phyloP scores from a whole-genome alignment of 2,797 vertebrate genomes.

The Picus viridis region DNA sequence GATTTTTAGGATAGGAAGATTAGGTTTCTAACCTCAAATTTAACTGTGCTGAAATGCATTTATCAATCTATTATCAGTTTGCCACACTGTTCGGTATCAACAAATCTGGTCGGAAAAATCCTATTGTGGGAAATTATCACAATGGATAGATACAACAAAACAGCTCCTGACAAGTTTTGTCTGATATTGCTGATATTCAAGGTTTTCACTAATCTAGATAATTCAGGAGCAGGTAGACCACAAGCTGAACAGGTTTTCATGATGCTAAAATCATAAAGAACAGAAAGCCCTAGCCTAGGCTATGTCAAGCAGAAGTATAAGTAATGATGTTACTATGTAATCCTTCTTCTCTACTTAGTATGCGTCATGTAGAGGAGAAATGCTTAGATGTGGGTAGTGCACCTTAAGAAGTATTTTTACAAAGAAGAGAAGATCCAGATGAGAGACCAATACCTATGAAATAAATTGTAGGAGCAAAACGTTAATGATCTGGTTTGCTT shows the following conservation, averaged over 20 bases:
- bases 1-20: background rate
- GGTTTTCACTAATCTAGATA: background rate
- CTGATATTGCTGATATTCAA: background rate
- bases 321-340: background rate
- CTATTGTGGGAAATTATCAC: background rate
- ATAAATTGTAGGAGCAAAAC: background rate
- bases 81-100: background rate
- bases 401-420: background rate
- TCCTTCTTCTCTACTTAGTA: background rate
- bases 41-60: background rate
- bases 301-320: background rate
- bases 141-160: background rate
- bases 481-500: background rate
- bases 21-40: background rate
- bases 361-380: background rate
- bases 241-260: background rate
- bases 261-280: background rate
- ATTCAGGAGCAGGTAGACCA: background rate
- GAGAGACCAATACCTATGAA: background rate
- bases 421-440: background rate
- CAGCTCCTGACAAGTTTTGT: background rate
- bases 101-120: background rate
- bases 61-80: background rate
- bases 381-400: background rate
- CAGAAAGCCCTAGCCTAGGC: background rate